Conservation (phyloP, 2,888 invertebrate genomes). For the Lamproptera curius region DNA sequence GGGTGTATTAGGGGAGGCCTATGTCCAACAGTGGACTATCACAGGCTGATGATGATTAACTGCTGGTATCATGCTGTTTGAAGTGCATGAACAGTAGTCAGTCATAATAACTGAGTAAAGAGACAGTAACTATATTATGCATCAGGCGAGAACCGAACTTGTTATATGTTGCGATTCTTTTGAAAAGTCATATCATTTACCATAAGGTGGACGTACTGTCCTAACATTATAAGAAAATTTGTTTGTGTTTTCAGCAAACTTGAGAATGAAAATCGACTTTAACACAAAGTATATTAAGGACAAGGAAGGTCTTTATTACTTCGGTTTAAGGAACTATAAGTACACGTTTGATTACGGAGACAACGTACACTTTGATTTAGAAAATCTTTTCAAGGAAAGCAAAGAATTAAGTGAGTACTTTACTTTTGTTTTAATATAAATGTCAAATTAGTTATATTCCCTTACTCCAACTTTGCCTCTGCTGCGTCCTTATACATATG, state of each 20-base stretch:
- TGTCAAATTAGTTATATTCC: not conserved
- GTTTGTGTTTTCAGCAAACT: constrained; percentile 60
- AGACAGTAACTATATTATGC: too few species aligned
- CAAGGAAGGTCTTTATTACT: constrained; percentile 46
- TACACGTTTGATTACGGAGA: constrained; percentile 66
- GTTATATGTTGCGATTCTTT: too few species aligned
- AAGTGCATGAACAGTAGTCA: too few species aligned
- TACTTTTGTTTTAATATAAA: constrained; percentile 1
- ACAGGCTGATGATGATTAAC: too few species aligned
- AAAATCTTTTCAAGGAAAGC: constrained; percentile 64
- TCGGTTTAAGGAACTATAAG: constrained; percentile 57
- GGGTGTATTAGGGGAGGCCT: too few species aligned
- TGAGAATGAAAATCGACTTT: constrained; percentile 55
- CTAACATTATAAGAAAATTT: too few species aligned
- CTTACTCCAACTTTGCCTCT: not conserved
- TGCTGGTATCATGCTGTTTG: too few species aligned
- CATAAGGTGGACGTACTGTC: too few species aligned
- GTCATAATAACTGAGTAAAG: too few species aligned
- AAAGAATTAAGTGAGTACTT: constrained; percentile 61
- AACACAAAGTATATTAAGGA: constrained; percentile 61
- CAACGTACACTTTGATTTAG: constrained; percentile 53
- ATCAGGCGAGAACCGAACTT: too few species aligned
- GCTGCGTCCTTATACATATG: not conserved
- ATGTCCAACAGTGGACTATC: too few species aligned
- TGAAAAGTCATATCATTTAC: too few species aligned